Evolutionary conservation across 2,797 vertebrate species (phyloP).

Genomic region (Channa striata): DNA sequence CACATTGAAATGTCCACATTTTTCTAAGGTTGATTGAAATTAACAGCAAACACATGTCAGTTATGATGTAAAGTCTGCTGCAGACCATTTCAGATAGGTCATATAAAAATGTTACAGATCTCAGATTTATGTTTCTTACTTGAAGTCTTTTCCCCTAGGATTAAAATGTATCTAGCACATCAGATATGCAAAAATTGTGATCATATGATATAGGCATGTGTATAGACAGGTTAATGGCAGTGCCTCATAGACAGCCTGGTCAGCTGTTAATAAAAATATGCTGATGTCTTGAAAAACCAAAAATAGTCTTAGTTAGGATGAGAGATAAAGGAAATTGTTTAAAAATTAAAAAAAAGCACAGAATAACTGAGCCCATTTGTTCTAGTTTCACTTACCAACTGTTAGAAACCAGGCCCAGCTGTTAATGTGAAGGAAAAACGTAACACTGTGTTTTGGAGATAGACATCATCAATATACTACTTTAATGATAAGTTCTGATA

Average conservation of each 20-base stretch:
- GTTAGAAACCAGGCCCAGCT: constrained; percentile 44
- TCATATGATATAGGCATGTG: not conserved
- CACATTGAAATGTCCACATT: not conserved
- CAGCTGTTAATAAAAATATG: constrained; percentile 36
- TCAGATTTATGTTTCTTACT: not conserved
- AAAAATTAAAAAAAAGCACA: constrained; percentile 34
- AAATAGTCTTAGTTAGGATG: constrained; percentile 37
- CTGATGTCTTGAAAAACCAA: constrained; percentile 25
- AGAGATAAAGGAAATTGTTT: constrained; percentile 39
- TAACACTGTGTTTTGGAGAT: not conserved
- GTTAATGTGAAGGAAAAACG: constrained; percentile 30
- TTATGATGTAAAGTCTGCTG: not conserved
- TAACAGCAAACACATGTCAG: no score
- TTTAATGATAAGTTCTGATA: not conserved
- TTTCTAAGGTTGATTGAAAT: not conserved
- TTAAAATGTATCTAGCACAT: not conserved
- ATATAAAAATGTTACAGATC: no score
- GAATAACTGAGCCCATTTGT: constrained; percentile 43
- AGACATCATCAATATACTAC: not conserved
- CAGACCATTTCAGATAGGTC: not conserved
- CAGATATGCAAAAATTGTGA: not conserved
- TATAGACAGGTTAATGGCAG: constrained; percentile 1
- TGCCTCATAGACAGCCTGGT: constrained; percentile 1
- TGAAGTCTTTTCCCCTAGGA: not conserved
- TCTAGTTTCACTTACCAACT: constrained; percentile 60